Evolutionary conservation across 2,113 vertebrate genomes (phyloP), one percentile per base, ranked within the genome.

Genomic region (Podilymbus podiceps): DNA sequence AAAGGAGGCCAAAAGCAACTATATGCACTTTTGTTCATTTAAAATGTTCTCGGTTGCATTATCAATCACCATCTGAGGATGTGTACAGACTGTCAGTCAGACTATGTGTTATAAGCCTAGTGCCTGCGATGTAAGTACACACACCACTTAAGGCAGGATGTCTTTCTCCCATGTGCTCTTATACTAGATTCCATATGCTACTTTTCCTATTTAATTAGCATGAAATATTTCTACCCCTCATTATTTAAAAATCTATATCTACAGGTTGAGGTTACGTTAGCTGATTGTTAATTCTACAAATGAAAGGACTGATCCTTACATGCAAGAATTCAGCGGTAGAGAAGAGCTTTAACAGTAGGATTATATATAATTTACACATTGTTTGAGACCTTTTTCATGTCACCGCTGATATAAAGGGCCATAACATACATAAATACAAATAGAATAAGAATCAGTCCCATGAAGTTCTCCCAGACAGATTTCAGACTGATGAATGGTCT

Each of bases 11-110:
- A 90, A 91, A 93, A 92, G 96, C 77, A 96, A 79, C 83, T 33
- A 50, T 15, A 76, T 73, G 93, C 92, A 93, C 93, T 97, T 97
- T 84, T 77, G 93, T 87, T 97, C 88, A 95, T 94, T 95, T 91
- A 60, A 98, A 97, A 94, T 76, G 85, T 79, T 96, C 96, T 97
- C 88, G n/a, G 71, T 91, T 95, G 93, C 86, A 55, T 83, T 96
- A 91, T 91, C 90, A 90, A 88, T 96, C 97, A 96, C 69, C 82
- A 83, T 95, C 87, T 94, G 83, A 88, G 85, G 72, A 95, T 62
- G 40, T 50, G 58, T 78, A 69, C 67, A 85, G 77, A 53, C 74
- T 90, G 88, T 55, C 81, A 73, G 74, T 60, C 87, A 69, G 21
- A 30, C 33, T 42, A 1, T 21, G 55, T 6, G 0, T 42, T 56